Percentiles rank a stretch among this genome's conserved stretches.
Conservation (phyloP, 2,888 invertebrate genomes). For the Eutolmus rufibarbis region DNA sequence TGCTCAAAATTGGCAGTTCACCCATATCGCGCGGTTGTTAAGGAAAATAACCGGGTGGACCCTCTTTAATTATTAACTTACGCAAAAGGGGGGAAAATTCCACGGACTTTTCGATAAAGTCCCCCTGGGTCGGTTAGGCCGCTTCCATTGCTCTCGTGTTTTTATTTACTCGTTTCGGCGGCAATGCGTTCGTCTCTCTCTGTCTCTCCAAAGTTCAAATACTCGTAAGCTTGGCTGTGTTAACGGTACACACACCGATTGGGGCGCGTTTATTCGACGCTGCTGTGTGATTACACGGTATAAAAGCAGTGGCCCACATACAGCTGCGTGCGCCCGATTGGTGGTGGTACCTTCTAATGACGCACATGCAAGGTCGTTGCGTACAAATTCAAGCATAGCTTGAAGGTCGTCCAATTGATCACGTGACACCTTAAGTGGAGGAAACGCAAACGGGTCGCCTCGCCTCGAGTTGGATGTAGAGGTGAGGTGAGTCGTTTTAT, state of each 20-base stretch:
- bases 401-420: conserved; percentile 63
- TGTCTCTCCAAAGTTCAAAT: not conserved
- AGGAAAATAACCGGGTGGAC: not conserved
- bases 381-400: conserved; percentile 60
- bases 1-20: not conserved
- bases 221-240: not conserved
- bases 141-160: not conserved
- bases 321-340: not conserved
- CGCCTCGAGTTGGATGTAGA: not conserved
- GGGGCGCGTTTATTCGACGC: not conserved
- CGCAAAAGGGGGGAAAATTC: not conserved
- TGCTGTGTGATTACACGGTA: not conserved
- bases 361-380: conserved; percentile 63
- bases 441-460: not conserved
- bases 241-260: not conserved
- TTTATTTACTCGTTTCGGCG: not conserved
- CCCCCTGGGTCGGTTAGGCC: not conserved
- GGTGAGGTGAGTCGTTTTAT: not conserved
- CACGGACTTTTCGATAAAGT: not conserved
- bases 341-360: conserved; percentile 41
- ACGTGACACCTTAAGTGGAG: conserved; percentile 49
- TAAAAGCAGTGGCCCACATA: not conserved
- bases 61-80: not conserved
- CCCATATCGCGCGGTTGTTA: not conserved
- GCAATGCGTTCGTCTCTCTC: not conserved